Conservation (phyloP, 2,113 vertebrate species). For the Holacanthus passer region DNA sequence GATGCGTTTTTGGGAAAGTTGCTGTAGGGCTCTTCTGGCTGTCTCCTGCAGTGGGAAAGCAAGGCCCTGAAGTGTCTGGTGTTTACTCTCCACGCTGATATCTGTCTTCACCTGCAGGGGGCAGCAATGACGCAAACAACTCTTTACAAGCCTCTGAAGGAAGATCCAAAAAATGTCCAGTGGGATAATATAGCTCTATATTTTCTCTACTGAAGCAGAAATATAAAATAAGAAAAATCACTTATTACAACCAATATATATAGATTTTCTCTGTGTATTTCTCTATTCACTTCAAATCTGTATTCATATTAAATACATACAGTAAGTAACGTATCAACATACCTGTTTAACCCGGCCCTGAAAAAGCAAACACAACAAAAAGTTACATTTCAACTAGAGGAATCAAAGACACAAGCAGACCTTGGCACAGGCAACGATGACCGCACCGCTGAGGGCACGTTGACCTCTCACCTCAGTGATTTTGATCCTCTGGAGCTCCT, state of each 20-base stretch:
- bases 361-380: slow-evolving; percentile 54
- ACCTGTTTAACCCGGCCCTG: slow-evolving; percentile 84
- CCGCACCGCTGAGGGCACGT: not conserved
- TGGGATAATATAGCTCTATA: not conserved
- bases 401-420: slow-evolving; percentile 8
- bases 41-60: slow-evolving; percentile 92
- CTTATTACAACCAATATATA: not conserved
- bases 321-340: slow-evolving; percentile 25
- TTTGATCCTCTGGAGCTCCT: slow-evolving; percentile 96
- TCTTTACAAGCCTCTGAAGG: not conserved
- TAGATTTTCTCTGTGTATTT: not conserved
- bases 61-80: slow-evolving; percentile 95
- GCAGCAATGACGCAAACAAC: slow-evolving; percentile 68
- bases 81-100: slow-evolving; percentile 95
- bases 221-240: not conserved
- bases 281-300: not conserved
- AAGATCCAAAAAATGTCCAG: not conserved
- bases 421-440: not conserved
- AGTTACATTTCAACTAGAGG: slow-evolving; percentile 3
- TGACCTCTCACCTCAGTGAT: slow-evolving; percentile 91
- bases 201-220: not conserved
- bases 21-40: slow-evolving; percentile 90
- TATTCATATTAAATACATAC: not conserved
- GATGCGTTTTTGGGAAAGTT: slow-evolving; percentile 89
- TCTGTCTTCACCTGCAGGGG: slow-evolving; percentile 92